Conservation (phyloP, 2,113 vertebrate species). For the Phoxinus phoxinus region DNA sequence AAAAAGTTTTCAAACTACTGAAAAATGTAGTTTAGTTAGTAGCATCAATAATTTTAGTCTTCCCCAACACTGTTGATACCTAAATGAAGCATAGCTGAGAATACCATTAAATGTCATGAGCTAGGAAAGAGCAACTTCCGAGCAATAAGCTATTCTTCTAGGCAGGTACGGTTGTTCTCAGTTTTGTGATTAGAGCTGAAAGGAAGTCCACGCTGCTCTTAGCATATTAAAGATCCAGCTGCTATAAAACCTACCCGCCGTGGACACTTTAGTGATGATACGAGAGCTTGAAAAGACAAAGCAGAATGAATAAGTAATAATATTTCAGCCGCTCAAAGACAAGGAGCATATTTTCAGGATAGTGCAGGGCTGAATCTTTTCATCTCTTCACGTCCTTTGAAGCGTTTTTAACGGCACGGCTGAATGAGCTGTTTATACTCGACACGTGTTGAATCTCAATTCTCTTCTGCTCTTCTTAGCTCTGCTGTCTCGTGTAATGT, state of each 20-base stretch:
- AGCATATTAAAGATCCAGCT: not conserved
- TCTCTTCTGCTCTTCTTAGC: not conserved
- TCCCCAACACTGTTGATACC: not conserved
- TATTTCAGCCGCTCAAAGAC: not conserved
- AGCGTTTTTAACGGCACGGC: not conserved
- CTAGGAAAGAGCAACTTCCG: too few species aligned
- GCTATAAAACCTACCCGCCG: not conserved
- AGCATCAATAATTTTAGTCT: not conserved
- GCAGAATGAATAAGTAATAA: slow-evolving; percentile 22
- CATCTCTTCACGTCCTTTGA: not conserved
- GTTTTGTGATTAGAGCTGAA: not conserved
- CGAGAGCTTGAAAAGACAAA: slow-evolving; percentile 25
- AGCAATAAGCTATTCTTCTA: not conserved
- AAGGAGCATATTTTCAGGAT: slow-evolving; percentile 7
- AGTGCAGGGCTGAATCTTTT: slow-evolving; percentile 7
- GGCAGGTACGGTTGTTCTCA: not conserved
- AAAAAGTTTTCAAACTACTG: not conserved
- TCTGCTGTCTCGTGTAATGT: not conserved
- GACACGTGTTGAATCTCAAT: slow-evolving; percentile 9
- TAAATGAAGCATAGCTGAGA: not conserved
- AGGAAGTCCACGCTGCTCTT: not conserved
- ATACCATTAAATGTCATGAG: too few species aligned
- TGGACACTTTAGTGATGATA: slow-evolving; percentile 8
- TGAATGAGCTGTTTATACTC: slow-evolving; percentile 1
- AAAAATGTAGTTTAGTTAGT: not conserved